Base-by-base conservation (phyloP, 2,888 invertebrate species). In the Meliscaeva auricollis region DNA sequence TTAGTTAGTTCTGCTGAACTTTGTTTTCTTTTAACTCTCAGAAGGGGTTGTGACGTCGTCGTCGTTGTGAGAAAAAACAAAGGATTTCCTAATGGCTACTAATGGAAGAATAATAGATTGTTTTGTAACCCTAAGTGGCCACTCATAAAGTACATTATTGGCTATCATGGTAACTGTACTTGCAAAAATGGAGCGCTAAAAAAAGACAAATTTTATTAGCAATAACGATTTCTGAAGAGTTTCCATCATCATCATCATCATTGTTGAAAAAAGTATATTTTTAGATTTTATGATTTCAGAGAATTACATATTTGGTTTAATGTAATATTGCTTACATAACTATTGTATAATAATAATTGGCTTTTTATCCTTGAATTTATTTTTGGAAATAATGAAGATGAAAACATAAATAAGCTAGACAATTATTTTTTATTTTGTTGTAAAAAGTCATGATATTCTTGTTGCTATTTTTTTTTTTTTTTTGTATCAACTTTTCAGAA, bases 41-140 rank as follows among this genome's bases (percentile, higher is more conserved):
- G 0, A 17, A 60, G 35, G n/a, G 68, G 50, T 66, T 70, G 70
- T 22, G 26, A 20, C 4, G 11, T 17, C n/a, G n/a, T n/a, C n/a
- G n/a, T n/a, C n/a, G n/a, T n/a, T n/a, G n/a, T n/a, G n/a, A n/a
- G n/a, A n/a, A 41, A 60, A 77, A 77, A 68, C 60, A 82, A 77
- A 41, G 26, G 15, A 22, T 13, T 30, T 62, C 46, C 72, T 72
- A 72, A 77, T 75, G 69, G 56, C 17, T 22, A 6, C 26, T 64
- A 72, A 72, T 73, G 58, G 66, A 41, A 17, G 64, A 76, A 76
- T 75, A 76, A 82, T 82, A 66, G 44, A 68, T 60, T 44, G 66
- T 62, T 73, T 68, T 82, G 58, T 58, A 66, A 78, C 52, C n/a
- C 46, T 78, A 78, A 78, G 74, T 74, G 78, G 54, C 62, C 78